Percentiles rank a stretch among this genome's conserved stretches.
These are phyloP conservation scores for Heliopora coerulea DNA, from an alignment of 92 coral and sea anemone species.

Conservation along the genomic window DNA sequence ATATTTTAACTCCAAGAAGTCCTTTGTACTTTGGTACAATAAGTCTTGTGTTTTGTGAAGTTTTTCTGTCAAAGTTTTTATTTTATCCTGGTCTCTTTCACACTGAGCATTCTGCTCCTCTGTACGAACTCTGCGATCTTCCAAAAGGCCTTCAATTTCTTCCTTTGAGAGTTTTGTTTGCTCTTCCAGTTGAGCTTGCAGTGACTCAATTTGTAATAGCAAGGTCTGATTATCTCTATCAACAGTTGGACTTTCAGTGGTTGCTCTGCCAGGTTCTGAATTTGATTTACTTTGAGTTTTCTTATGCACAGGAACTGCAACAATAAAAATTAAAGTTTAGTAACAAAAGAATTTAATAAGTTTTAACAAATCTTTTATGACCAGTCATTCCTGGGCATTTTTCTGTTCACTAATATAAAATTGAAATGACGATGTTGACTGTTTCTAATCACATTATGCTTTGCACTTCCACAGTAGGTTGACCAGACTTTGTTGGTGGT, in stretches of 20 bases:
- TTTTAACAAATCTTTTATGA: no score
- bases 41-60: conserved; percentile 88
- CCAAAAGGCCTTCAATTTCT: conserved; percentile 80
- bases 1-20: conserved; percentile 87
- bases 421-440: no score
- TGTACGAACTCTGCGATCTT: conserved; percentile 84
- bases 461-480: no score
- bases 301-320: neutral
- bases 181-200: conserved; percentile 94
- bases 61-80: conserved; percentile 82
- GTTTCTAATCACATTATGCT: no score
- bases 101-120: conserved; percentile 96
- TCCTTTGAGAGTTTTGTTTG: conserved; percentile 92
- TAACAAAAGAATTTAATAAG: neutral
- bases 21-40: conserved; percentile 94
- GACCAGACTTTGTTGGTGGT: no score
- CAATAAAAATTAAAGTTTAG: neutral
- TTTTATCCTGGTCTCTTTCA: conserved; percentile 91
- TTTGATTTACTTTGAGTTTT: neutral
- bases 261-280: neutral
- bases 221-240: conserved; percentile 79
- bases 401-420: no score
- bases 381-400: no score
- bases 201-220: conserved; percentile 84
- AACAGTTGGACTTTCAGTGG: neutral